Conservation (phyloP, 2,113 vertebrate genomes). For the Pelodiscus sinensis region DNA sequence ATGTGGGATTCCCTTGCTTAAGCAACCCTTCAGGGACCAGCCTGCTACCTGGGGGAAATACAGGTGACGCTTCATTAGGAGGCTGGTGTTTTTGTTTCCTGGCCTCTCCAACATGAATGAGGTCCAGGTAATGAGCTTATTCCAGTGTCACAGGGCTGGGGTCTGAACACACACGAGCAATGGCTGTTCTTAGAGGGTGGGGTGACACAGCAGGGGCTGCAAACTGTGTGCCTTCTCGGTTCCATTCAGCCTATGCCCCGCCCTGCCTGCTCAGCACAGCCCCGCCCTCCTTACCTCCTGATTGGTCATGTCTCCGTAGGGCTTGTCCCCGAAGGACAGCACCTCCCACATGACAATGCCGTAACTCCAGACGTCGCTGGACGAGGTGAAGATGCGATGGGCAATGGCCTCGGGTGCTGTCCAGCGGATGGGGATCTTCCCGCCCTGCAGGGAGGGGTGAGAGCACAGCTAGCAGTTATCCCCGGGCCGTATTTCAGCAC, state of each 20-base stretch:
- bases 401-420: conserved; percentile 85
- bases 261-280: background rate
- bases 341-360: conserved; percentile 87
- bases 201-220: accelerated
- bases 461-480: background rate
- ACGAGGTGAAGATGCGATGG: conserved; percentile 81
- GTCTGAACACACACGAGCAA: background rate
- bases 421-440: conserved; percentile 85
- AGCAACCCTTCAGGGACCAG: background rate
- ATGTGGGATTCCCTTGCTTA: background rate
- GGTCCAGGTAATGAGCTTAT: background rate
- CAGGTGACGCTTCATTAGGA: background rate
- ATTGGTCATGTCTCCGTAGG: conserved; percentile 84
- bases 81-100: background rate
- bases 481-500: background rate
- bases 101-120: background rate
- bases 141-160: background rate
- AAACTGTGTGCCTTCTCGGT: accelerated
- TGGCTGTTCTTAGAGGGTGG: background rate
- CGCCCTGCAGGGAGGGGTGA: conserved; percentile 71
- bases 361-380: conserved; percentile 86
- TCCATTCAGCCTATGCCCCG: background rate
- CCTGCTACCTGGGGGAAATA: background rate
- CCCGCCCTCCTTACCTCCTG: conserved; percentile 76
- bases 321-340: conserved; percentile 84